phyloP scores from a whole-genome alignment of 2,888 invertebrate species.

The Chymomyza amoena region DNA sequence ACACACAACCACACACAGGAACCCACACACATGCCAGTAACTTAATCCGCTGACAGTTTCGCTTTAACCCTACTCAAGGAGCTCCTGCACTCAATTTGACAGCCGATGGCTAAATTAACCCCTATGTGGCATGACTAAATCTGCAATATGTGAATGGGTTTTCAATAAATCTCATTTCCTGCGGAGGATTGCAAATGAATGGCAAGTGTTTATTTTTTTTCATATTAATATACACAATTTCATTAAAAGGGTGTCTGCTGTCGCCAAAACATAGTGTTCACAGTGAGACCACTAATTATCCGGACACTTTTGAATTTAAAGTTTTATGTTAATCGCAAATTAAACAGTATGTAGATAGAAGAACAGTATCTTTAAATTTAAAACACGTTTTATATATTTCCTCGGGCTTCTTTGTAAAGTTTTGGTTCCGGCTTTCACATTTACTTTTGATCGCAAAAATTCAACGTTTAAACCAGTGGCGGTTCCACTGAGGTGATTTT shows the following conservation, averaged over 20 bases:
- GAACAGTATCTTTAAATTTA: too few relatives aligned
- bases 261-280: neutral
- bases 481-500: too few relatives aligned
- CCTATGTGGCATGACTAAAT: neutral
- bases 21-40: conserved; percentile 19
- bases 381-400: too few relatives aligned
- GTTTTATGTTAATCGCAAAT: too few relatives aligned
- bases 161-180: neutral
- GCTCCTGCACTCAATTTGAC: conserved; percentile 25
- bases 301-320: too few relatives aligned
- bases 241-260: conserved; percentile 4
- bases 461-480: too few relatives aligned
- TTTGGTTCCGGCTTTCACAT: too few relatives aligned
- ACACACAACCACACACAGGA: conserved; percentile 6
- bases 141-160: neutral
- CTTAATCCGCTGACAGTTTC: conserved; percentile 36
- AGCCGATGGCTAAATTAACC: conserved; percentile 51
- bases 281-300: neutral
- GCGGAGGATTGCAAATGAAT: neutral
- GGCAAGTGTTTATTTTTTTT: neutral
- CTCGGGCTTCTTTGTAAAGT: too few relatives aligned
- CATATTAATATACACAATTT: conserved; percentile 16
- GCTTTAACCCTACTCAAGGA: conserved; percentile 33
- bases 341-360: too few relatives aligned
- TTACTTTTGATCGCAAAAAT: too few relatives aligned